These are phyloP conservation scores for Ctena decussata DNA, from an alignment of 2,888 invertebrate genomes.

Conservation along the genomic window DNA sequence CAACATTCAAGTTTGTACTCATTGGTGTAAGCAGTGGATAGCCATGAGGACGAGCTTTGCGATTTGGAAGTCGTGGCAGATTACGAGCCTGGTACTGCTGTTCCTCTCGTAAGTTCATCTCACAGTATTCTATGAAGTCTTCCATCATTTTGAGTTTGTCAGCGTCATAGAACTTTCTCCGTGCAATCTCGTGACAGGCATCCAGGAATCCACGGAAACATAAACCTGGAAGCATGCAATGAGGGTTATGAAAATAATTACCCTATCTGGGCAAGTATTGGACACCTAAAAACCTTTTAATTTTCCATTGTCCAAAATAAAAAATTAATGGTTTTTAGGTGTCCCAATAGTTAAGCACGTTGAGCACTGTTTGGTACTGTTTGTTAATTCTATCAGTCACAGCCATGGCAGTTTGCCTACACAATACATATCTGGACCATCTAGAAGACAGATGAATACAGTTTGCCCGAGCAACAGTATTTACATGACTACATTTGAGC, in stretches of 20 bases:
- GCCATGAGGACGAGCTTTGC: slow-evolving; percentile 58
- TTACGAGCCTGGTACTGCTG: slow-evolving; percentile 55
- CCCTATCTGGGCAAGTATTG: no score
- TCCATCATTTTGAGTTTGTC: slow-evolving; percentile 74
- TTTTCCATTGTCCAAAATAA: no score
- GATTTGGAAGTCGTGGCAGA: slow-evolving; percentile 58
- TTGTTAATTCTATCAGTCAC: no score
- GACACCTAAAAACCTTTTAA: no score
- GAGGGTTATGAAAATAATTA: no score
- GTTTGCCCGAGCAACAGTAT: no score
- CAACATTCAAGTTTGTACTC: slow-evolving; percentile 27
- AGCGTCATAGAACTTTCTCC: slow-evolving; percentile 73
- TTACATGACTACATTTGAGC: no score
- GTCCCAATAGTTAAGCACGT: background rate
- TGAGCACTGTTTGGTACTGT: no score
- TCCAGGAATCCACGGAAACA: slow-evolving; percentile 85
- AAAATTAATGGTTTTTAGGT: no score
- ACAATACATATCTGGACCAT: no score
- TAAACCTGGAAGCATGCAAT: slow-evolving; percentile 78
- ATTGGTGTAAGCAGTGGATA: slow-evolving; percentile 59
- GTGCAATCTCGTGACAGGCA: slow-evolving; percentile 82
- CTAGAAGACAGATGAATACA: no score
- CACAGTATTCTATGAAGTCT: slow-evolving; percentile 79
- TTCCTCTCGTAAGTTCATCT: slow-evolving; percentile 70
- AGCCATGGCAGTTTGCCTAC: no score